A percentile compares a stretch with the other conserved stretches of the same genome.
phyloP scores from a whole-genome alignment of 2,888 invertebrate species.

The Nephrotoma flavescens region DNA sequence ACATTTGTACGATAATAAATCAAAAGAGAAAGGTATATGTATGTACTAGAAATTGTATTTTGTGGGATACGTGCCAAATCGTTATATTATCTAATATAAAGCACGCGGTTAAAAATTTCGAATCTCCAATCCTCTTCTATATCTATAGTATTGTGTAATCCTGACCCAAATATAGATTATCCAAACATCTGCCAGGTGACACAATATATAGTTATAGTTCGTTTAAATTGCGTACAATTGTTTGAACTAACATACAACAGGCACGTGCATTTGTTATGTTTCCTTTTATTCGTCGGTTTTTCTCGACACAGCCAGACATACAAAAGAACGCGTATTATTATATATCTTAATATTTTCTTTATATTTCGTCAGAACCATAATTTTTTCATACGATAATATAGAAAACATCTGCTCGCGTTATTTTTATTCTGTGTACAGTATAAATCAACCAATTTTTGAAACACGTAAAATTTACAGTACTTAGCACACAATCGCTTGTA shows the following conservation, averaged over 20 bases:
- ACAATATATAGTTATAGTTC: background rate
- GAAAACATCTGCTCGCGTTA: background rate
- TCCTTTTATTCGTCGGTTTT: background rate
- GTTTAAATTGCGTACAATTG: background rate
- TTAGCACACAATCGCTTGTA: background rate
- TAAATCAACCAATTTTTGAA: background rate
- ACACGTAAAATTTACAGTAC: background rate
- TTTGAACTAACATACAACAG: background rate
- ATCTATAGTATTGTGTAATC: background rate
- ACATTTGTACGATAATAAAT: background rate
- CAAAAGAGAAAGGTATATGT: no score
- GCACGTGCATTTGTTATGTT: background rate
- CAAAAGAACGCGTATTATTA: background rate
- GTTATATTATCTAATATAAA: no score
- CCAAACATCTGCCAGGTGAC: background rate
- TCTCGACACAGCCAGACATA: background rate
- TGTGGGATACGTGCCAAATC: no score
- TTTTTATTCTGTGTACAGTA: background rate
- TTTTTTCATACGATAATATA: background rate
- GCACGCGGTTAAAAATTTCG: background rate
- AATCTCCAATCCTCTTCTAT: background rate
- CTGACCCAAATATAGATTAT: background rate
- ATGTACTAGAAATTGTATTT: no score
- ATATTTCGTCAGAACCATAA: background rate
- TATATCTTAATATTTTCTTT: background rate